These are phyloP conservation scores for Mustela erminea DNA, from an alignment of 2,797 vertebrate genomes.

Conservation along the genomic window DNA sequence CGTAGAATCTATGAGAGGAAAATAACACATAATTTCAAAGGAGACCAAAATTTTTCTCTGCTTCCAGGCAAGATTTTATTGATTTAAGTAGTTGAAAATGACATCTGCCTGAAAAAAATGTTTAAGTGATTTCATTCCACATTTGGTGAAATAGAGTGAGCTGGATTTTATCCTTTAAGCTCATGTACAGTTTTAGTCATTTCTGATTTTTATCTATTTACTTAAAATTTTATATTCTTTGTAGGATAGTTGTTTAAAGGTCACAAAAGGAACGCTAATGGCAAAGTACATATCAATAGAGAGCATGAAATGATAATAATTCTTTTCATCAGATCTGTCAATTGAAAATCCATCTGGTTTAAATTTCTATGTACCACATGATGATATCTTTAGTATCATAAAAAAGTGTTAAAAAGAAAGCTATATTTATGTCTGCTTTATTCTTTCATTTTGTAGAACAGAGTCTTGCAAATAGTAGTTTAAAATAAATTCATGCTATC, in stretches of 20 bases:
- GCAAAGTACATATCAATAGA: not conserved
- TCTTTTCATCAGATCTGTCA: not conserved
- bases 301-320: not conserved
- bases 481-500: not conserved
- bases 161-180: not conserved
- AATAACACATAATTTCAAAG: not conserved
- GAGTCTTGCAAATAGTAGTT: not conserved
- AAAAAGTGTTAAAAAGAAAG: constrained; percentile 13
- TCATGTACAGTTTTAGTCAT: not conserved
- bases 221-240: constrained; percentile 17
- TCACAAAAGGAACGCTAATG: not conserved
- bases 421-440: not conserved
- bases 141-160: not conserved
- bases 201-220: constrained; percentile 49
- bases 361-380: not conserved
- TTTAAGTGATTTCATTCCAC: not conserved
- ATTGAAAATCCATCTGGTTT: not conserved
- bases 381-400: not conserved
- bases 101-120: not conserved
- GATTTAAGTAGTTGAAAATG: constrained; percentile 15
- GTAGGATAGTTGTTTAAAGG: not conserved
- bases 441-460: constrained; percentile 47
- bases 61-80: not conserved
- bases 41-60: constrained; percentile 14
- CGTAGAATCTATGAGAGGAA: not conserved